Evolutionary conservation across 2,113 vertebrate species (phyloP).

Genomic region (Menura novaehollandiae): DNA sequence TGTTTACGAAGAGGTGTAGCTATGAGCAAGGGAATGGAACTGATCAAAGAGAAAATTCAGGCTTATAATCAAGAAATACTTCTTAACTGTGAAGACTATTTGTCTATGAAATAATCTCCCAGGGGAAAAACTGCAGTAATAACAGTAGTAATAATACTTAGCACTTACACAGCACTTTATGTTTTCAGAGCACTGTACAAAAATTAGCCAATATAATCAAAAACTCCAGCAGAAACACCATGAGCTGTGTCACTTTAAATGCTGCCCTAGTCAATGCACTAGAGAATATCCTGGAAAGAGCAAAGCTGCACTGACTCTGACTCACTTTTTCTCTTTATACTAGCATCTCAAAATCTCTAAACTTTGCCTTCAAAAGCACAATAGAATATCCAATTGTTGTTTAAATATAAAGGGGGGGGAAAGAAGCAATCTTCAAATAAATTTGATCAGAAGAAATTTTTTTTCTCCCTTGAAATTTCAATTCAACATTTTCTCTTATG

Average conservation of each 20-base stretch:
- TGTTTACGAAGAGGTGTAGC: not conserved
- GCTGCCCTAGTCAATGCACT: not conserved
- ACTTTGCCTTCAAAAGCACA: not conserved
- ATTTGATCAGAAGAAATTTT: not conserved
- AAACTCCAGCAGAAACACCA: not conserved
- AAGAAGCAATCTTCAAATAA: not conserved
- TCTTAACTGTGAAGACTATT: slow-evolving; percentile 14
- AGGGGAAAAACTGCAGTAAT: not conserved
- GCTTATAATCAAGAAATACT: not conserved
- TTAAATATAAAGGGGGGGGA: not conserved
- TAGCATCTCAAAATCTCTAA: not conserved
- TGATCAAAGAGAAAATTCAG: slow-evolving; percentile 33
- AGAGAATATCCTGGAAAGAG: not conserved
- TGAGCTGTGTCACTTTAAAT: not conserved
- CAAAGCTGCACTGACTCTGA: not conserved
- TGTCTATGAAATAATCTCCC: slow-evolving; percentile 22
- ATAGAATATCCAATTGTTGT: not conserved
- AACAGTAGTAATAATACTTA: slow-evolving; percentile 3
- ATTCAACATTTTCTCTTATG: not conserved
- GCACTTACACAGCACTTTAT: not conserved
- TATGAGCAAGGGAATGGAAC: not conserved
- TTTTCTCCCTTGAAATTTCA: not conserved
- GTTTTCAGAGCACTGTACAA: not conserved
- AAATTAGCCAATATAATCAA: slow-evolving; percentile 12
- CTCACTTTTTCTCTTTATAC: not conserved